Conservation (phyloP, 2,797 vertebrate species). For the Pogonophryne albipinna region DNA sequence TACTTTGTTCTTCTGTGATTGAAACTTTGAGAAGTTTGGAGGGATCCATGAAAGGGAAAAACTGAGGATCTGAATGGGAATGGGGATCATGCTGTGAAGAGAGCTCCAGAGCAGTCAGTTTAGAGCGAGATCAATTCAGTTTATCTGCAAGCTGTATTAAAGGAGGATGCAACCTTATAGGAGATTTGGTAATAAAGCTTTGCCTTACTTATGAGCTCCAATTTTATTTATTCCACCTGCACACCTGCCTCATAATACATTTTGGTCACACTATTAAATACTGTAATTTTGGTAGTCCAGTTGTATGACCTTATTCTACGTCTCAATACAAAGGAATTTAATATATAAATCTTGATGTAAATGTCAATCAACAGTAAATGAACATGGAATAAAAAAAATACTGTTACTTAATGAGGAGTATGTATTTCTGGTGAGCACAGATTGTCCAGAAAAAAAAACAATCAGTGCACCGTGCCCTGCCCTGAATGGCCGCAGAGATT, state of each 20-base stretch:
- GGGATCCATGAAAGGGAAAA: slow-evolving; percentile 17
- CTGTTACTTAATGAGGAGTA: slow-evolving; percentile 28
- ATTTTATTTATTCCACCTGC: not conserved
- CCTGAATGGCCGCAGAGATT: slow-evolving; percentile 51
- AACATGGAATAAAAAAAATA: not conserved
- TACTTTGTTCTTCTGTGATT: slow-evolving; percentile 19
- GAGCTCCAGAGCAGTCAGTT: slow-evolving; percentile 41
- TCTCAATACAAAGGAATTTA: not conserved
- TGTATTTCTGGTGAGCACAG: slow-evolving; percentile 20
- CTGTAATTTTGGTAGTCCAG: too few species aligned
- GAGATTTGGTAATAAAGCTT: slow-evolving; percentile 5
- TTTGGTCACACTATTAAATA: too few species aligned
- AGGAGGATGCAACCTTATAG: slow-evolving; percentile 19
- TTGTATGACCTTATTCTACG: too few species aligned
- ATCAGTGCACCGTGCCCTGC: slow-evolving; percentile 50
- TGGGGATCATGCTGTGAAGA: slow-evolving; percentile 47
- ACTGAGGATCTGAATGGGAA: slow-evolving; percentile 44
- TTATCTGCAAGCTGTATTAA: slow-evolving; percentile 43
- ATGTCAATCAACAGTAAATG: not conserved
- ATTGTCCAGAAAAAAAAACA: slow-evolving; percentile 31
- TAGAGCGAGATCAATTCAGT: slow-evolving; percentile 37
- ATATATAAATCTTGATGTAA: not conserved
- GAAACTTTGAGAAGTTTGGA: slow-evolving; percentile 30
- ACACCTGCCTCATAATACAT: not conserved
- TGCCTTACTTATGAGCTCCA: not conserved